These are phyloP conservation scores for Diadophis punctatus DNA, from an alignment of 2,113 vertebrate species.

Conservation along the genomic window DNA sequence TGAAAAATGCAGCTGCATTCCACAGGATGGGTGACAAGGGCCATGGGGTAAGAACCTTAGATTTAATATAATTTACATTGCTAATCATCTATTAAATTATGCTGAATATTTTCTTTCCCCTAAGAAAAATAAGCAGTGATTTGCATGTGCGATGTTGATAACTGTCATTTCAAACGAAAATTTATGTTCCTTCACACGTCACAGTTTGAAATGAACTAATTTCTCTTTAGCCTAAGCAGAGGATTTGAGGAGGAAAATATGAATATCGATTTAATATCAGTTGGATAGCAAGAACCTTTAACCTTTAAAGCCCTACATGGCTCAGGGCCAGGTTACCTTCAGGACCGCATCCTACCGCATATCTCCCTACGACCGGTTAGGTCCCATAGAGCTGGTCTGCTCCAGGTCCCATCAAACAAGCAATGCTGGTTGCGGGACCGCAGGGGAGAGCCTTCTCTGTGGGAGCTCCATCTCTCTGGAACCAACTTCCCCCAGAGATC, in stretches of 20 bases:
- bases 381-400: no score
- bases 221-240: not conserved
- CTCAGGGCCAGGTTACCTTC: no score
- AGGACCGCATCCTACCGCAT: no score
- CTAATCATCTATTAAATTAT: conserved; percentile 15
- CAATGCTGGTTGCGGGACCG: no score
- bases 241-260: not conserved
- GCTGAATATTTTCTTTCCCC: not conserved
- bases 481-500: no score
- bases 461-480: no score
- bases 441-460: no score
- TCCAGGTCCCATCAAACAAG: no score
- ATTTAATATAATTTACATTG: conserved; percentile 4
- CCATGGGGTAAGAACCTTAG: not conserved
- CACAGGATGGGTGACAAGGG: not conserved
- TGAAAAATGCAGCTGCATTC: not conserved
- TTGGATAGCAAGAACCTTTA: not conserved
- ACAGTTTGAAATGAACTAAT: not conserved
- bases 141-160: not conserved
- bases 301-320: no score
- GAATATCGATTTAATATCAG: not conserved
- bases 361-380: no score
- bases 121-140: not conserved
- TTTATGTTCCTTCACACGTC: not conserved
- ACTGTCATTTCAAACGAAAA: not conserved